A percentile compares a stretch with the other conserved stretches of the same genome.
phyloP scores from a whole-genome alignment of 2,113 vertebrate genomes.

The Etheostoma cragini region DNA sequence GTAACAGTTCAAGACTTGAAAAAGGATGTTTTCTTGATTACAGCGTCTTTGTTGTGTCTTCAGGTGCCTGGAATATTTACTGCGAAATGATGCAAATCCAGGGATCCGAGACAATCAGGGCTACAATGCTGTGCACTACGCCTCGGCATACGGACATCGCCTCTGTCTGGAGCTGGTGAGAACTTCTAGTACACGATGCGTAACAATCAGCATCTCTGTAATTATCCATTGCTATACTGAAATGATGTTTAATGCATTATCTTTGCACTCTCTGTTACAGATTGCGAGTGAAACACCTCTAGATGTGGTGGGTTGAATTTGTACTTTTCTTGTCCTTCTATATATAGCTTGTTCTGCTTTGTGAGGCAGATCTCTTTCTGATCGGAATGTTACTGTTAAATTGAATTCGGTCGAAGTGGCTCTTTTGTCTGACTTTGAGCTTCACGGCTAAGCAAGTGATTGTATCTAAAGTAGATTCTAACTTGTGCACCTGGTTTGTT shows the following conservation, averaged over 20 bases:
- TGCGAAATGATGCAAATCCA: constrained; percentile 97
- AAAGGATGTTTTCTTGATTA: constrained; percentile 30
- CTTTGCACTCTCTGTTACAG: constrained; percentile 81
- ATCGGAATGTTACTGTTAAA: neutral
- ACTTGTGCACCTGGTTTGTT: constrained; percentile 46
- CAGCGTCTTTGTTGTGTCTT: constrained; percentile 42
- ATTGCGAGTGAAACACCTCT: constrained; percentile 97
- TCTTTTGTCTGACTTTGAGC: neutral
- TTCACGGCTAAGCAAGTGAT: neutral
- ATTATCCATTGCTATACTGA: neutral
- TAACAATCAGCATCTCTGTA: neutral
- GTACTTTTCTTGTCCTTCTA: neutral
- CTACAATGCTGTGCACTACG: constrained; percentile 97
- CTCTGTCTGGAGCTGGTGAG: constrained; percentile 88
- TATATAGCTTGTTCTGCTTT: neutral
- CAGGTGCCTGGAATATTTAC: constrained; percentile 98
- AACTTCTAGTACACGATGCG: neutral
- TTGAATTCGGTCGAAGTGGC: neutral
- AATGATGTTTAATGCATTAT: neutral
- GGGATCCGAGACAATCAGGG: constrained; percentile 98
- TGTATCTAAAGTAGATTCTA: neutral
- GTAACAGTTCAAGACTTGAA: neutral
- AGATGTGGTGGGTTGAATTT: constrained; percentile 93
- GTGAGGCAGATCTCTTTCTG: neutral
- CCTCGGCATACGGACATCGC: constrained; percentile 87